Conservation (phyloP, 2,888 invertebrate species). For the Meiosimyza platycephala region DNA sequence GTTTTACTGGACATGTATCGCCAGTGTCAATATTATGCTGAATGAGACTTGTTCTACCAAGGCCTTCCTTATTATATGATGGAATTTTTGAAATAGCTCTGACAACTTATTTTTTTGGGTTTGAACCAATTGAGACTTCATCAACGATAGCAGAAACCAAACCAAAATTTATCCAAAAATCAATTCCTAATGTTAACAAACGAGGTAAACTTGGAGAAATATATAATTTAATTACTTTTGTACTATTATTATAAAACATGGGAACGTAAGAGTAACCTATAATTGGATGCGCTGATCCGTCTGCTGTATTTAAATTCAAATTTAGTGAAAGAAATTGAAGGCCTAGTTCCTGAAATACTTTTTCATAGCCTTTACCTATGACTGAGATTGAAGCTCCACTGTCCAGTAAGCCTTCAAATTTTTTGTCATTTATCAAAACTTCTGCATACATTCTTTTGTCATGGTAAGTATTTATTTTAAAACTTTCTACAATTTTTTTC, state of each 20-base stretch:
- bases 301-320: not conserved
- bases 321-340: not conserved
- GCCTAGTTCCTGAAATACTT: not conserved
- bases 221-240: not conserved
- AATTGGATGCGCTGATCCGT: not conserved
- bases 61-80: not conserved
- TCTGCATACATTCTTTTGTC: slow-evolving; percentile 2
- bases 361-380: not conserved
- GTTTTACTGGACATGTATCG: too few species aligned
- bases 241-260: not conserved
- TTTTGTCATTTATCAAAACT: not conserved
- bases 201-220: not conserved
- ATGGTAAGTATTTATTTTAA: not conserved
- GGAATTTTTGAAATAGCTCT: not conserved
- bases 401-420: not conserved
- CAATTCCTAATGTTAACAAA: slow-evolving; percentile 5
- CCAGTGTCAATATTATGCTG: not conserved
- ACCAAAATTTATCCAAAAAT: not conserved
- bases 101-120: not conserved
- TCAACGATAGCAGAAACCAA: not conserved
- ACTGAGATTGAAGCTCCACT: not conserved
- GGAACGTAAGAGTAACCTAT: not conserved
- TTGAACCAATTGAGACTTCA: not conserved
- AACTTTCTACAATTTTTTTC: slow-evolving; percentile 1
- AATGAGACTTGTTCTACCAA: slow-evolving; percentile 3